Base-by-base conservation (phyloP, 1,140 invertebrate genomes). In the Calliphora vicina region DNA sequence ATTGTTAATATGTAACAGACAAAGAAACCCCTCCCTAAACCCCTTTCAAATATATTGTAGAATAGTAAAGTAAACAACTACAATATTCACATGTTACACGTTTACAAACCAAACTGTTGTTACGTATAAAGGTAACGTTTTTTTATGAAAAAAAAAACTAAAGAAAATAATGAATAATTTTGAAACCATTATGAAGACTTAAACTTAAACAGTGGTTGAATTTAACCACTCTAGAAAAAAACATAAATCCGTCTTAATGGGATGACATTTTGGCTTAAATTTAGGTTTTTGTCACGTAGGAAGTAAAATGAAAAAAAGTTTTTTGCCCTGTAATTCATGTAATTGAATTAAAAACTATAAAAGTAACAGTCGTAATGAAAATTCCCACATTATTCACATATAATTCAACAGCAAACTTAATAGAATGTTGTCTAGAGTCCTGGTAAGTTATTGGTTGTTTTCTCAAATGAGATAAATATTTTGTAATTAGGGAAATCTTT, bases 371-470 rank as follows among this genome's bases (percentile, higher is more conserved):
- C 25, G 61, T 1, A 0, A 6, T 8, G 25, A 23, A 67, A 67
- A 67, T 67, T 6, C 13, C 10, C 6, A 67, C 20, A 67, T 67
- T 67, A 23, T 67, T 67, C n/a, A 25, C 10, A 0, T 9, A 25
- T 23, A 67, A 12, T 25, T 67, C n/a, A 67, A 67, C n/a, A 23
- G 25, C 61, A 20, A 57, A 67, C 8, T 23, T 23, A 67, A 20
- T 25, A 67, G 23, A 23, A 67, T 67, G 61, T 67, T 83, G 35
- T 29, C 43, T 50, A 74, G 45, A 50, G 57, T 83, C 83, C 67
- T 83, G 29, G 83, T 83, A 83, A 83, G 83, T 81, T 29, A n/a
- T n/a, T n/a, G n/a, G n/a, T n/a, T n/a, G n/a, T n/a, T n/a, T 12
- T 15, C 2, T 43, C 5, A 73, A 26, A 35, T 13, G n/a, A 10